These are phyloP conservation scores for Illadopsis cleaveri DNA, from an alignment of 2,113 vertebrate genomes.

Conservation along the genomic window DNA sequence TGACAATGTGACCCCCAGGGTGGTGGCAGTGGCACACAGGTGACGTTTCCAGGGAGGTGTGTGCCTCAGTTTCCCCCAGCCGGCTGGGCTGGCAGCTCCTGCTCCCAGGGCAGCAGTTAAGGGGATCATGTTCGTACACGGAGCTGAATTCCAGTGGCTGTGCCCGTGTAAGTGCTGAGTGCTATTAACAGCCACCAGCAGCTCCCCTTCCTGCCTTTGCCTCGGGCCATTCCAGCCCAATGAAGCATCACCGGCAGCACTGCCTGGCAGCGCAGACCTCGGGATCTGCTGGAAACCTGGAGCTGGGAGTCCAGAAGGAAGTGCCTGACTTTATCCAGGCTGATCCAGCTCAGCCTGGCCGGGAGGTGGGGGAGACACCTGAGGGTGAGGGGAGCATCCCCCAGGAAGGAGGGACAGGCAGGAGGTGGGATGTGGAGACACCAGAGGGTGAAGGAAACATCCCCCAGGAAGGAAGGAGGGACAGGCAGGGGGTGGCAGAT, in stretches of 20 bases:
- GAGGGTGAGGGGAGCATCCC: background rate
- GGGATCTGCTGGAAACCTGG: background rate
- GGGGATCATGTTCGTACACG: background rate
- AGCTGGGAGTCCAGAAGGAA: background rate
- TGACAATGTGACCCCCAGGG: fast-evolving
- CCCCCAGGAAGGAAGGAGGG: background rate
- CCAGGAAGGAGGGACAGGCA: background rate
- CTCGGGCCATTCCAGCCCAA: slow-evolving; percentile 42
- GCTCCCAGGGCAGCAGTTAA: background rate
- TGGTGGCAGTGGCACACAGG: background rate
- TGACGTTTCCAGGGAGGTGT: background rate
- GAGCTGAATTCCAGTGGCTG: background rate
- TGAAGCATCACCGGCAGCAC: background rate
- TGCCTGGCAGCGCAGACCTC: background rate
- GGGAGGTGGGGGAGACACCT: background rate
- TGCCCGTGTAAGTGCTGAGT: slow-evolving; percentile 22
- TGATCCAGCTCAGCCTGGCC: background rate
- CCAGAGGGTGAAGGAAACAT: background rate
- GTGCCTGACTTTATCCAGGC: background rate
- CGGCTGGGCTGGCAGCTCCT: background rate
- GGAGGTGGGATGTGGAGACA: background rate
- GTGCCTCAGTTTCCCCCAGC: slow-evolving; percentile 29
- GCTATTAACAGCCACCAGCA: slow-evolving; percentile 45
- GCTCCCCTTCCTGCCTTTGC: slow-evolving; percentile 28
- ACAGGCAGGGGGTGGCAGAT: background rate